A percentile compares a stretch with the other conserved stretches of the same genome.
Conservation (phyloP, 2,888 invertebrate species). For the Aromia moschata region DNA sequence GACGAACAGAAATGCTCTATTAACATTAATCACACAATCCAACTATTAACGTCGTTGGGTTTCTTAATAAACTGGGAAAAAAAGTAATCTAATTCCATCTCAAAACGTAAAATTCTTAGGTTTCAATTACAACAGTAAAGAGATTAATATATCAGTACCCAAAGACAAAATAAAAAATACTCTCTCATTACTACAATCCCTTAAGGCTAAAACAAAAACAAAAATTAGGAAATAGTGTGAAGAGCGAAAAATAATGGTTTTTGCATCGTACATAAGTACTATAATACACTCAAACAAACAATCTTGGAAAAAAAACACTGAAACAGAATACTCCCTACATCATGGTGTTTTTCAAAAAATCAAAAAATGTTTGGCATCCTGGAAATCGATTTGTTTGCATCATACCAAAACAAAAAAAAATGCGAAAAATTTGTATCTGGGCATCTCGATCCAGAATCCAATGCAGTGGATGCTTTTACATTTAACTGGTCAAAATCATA, state of each 20-base stretch:
- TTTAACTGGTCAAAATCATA: constrained; percentile 30
- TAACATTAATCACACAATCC: constrained; percentile 9
- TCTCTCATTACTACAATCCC: no score
- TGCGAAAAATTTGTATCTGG: constrained; percentile 45
- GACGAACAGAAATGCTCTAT: neutral
- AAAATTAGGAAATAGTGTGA: constrained; percentile 36
- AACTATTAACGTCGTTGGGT: constrained; percentile 13
- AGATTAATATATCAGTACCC: constrained; percentile 23
- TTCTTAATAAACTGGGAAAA: constrained; percentile 10
- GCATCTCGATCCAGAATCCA: constrained; percentile 40
- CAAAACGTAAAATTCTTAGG: constrained; percentile 9
- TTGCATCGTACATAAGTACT: constrained; percentile 52
- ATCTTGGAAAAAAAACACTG: constrained; percentile 34
- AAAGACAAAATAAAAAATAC: constrained; percentile 12
- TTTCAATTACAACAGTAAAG: constrained; percentile 17
- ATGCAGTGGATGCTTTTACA: constrained; percentile 47
- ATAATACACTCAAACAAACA: constrained; percentile 45
- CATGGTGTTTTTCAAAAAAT: constrained; percentile 13
- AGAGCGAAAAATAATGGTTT: constrained; percentile 39
- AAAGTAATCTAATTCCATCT: constrained; percentile 2
- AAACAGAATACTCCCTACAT: no score
- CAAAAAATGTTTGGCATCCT: constrained; percentile 29
- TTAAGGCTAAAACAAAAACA: no score
- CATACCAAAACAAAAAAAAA: constrained; percentile 41
- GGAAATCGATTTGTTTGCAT: constrained; percentile 46